A percentile compares a stretch with the other conserved stretches of the same genome.
Evolutionary conservation across 2,888 invertebrate species (phyloP).

Genomic region (Megamerina dolium): DNA sequence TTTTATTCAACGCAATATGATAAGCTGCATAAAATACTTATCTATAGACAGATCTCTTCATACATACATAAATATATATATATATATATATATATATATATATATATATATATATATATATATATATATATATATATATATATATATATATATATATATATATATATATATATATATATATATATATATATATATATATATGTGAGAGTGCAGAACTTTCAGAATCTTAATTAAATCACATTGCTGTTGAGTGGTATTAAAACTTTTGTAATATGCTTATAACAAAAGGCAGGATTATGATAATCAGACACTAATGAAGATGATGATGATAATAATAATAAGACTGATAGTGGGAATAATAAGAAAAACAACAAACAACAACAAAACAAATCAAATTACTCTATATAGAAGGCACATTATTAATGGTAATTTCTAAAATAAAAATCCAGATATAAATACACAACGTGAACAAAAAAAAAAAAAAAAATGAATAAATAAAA

Average conservation of each 20-base stretch:
- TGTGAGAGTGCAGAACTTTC: background rate
- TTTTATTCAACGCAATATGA: no score
- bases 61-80: background rate
- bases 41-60: no score
- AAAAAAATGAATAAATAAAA: constrained; percentile 24
- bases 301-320: background rate
- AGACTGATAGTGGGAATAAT: background rate
- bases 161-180: background rate
- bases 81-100: background rate
- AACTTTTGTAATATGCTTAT: no score
- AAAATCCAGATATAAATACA: background rate
- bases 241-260: no score
- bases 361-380: no score
- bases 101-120: background rate
- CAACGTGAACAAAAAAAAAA: no score
- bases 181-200: background rate
- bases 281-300: no score
- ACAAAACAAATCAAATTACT: no score
- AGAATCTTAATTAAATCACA: no score
- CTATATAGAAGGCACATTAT: background rate
- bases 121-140: background rate
- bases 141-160: background rate
- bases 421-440: background rate
- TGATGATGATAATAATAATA: background rate
- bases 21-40: no score